Conservation (phyloP, 2,797 vertebrate species). For the Simalia tracyae region DNA sequence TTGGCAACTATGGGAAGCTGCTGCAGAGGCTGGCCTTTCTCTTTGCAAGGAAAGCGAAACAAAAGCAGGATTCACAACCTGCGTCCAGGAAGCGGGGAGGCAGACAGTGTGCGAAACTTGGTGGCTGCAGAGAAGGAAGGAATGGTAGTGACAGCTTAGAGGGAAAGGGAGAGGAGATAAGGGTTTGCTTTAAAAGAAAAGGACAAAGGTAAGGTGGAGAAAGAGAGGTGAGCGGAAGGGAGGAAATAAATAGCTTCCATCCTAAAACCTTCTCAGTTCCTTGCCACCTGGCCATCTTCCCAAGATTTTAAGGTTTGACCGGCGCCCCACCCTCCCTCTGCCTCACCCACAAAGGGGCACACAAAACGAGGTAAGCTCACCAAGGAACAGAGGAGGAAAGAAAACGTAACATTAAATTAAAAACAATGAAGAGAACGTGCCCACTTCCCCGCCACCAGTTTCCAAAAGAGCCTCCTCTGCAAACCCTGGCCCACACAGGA, state of each 20-base stretch:
- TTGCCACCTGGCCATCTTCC: background rate
- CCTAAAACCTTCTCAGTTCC: background rate
- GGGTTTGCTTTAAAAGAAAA: background rate
- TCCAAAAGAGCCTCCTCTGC: background rate
- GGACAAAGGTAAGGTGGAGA: background rate
- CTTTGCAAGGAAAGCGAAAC: background rate
- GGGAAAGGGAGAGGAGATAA: background rate
- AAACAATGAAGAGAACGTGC: background rate
- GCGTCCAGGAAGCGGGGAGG: background rate
- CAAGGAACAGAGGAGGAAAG: background rate
- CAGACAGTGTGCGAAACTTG: background rate
- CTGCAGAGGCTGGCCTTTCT: background rate
- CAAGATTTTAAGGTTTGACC: background rate
- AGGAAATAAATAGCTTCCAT: background rate
- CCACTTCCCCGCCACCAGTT: background rate
- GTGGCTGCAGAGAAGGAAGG: background rate
- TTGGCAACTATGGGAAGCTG: background rate
- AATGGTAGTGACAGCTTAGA: background rate
- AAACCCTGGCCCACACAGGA: constrained; percentile 15
- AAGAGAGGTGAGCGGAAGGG: background rate
- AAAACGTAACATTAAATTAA: background rate
- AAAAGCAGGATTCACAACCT: too few relatives aligned
- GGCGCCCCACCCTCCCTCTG: background rate
- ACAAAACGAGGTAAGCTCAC: background rate
- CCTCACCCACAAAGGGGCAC: too few relatives aligned